Base-by-base conservation (phyloP, 1,140 invertebrate species). In the Drosophila ohnishii region DNA sequence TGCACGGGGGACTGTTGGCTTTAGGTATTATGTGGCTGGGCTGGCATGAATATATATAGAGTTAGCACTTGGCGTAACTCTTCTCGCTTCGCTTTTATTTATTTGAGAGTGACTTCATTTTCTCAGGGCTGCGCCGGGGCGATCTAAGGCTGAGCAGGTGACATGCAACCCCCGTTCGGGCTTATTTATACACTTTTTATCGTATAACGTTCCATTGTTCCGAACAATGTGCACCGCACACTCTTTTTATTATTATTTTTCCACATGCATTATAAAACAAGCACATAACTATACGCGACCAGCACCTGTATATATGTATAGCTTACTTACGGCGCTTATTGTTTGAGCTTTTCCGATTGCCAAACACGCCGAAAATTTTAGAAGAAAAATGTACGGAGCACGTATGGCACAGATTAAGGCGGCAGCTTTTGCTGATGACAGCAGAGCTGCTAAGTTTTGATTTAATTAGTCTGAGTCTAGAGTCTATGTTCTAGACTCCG, bases 171-270 rank as follows among this genome's bases (percentile, higher is more conserved):
- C 83, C 73, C 61, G 39, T 71, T 65, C 69, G 47, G 56, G 79
- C 67, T 82, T 82, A 76, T 86, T 86, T 86, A 74, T 87, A 82
- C 51, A 59, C 44, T 48, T 71, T 71, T 87, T 86, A 86, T 79
- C 71, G 82, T 86, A 87, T 87, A 87, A 77, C 67, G 83, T 67
- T 75, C 83, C 83, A 86, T 86, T 86, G 83, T 86, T 86, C 58
- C 11, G 48, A 80, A 84, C 76, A 84, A 83, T 78, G 75, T 82
- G 55, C 70, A 70, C 56, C 58, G 80, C 72, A 69, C 80, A 71
- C 66, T 66, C 62, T 69, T 51, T 57, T 51, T 70, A 40, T 19
- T 55, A 32, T 62, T 16, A 25, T 50, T 57, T 60, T 86, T 86
- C 64, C 71, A 87, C 72, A 76, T 87, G 83, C 79, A 87, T 86